Evolutionary conservation across 2,113 vertebrate species (phyloP).

Genomic region (Fregata magnificens): DNA sequence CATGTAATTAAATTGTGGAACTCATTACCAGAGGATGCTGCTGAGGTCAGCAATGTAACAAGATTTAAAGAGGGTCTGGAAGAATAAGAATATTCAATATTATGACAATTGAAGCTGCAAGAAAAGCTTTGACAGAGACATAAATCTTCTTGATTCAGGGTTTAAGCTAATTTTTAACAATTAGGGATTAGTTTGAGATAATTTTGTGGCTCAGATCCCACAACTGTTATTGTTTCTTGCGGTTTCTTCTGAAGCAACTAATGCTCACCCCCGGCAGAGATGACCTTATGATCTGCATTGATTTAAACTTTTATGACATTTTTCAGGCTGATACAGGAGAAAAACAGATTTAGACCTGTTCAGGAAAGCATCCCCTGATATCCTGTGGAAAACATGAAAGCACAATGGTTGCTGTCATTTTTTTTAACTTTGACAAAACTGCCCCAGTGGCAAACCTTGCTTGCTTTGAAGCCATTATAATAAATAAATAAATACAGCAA

Average conservation of each 20-base stretch:
- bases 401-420: background rate
- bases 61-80: slow-evolving; percentile 58
- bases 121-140: background rate
- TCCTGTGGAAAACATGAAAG: background rate
- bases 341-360: background rate
- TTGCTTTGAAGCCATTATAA: background rate
- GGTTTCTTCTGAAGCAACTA: background rate
- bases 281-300: background rate
- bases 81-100: slow-evolving; percentile 34
- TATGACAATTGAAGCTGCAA: background rate
- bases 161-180: slow-evolving; percentile 24
- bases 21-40: slow-evolving; percentile 57
- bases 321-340: background rate
- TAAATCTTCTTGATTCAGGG: slow-evolving; percentile 1
- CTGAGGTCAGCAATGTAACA: slow-evolving; percentile 60
- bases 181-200: background rate
- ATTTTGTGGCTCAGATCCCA: background rate
- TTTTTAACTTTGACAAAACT: background rate
- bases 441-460: background rate
- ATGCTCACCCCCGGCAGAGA: background rate
- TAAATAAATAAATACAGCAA: background rate
- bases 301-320: background rate
- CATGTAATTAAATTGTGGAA: slow-evolving; percentile 37
- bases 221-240: background rate
- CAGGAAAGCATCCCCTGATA: background rate